Base-by-base conservation (phyloP, 2,797 vertebrate species). In the Distichodus sexfasciatus region DNA sequence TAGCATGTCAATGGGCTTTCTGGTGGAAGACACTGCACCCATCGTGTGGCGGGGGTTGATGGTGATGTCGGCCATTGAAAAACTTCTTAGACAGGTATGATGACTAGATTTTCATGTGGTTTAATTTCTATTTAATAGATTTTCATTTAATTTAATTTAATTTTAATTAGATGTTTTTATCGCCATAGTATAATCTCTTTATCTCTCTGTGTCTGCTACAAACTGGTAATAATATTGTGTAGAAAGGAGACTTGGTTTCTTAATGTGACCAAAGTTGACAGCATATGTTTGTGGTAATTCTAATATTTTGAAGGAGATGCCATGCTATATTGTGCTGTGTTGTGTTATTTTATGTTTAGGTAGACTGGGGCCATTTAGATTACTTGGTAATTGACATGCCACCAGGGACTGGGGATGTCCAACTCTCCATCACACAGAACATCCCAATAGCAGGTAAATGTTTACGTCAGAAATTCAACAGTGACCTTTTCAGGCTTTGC, bases 1-100 rank as follows among this genome's bases (percentile, higher is more conserved):
- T 85, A 98, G 97, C 81, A 98, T 99, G 95, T 99, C 97, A 3
- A 96, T 99, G 94, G 97, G 97, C 12, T 99, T 99, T 83, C 90
- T 99, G 79, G 85, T 98, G 84, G 95, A 96, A 74, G 96, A 98
- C 14, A 82, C 81, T 9, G 85, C 92, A 5, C 96, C 96, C 0
- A 84, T 99, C 73, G 92, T 98, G 43, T 99, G 97, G 97, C 87
- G 96, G 77, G 96, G 97, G 0, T 91, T 97, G 76, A 97, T 99
- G 96, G 96, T 99, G 50, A 99, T 99, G 96, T 98, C 96, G 58
- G 97, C 95, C 6, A 79, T 96, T 78, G 94, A 99, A 83, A 95
- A 91, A 48, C 82, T 99, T 28, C 85, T 98, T 79, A 91, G 95
- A 78, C 93, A 98, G 92, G 96, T 97, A 81, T 87, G 70, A n/a